A percentile compares a stretch with the other conserved stretches of the same genome.
Evolutionary conservation across 1,140 invertebrate genomes (phyloP).

Genomic region (Cotesia typhae): DNA sequence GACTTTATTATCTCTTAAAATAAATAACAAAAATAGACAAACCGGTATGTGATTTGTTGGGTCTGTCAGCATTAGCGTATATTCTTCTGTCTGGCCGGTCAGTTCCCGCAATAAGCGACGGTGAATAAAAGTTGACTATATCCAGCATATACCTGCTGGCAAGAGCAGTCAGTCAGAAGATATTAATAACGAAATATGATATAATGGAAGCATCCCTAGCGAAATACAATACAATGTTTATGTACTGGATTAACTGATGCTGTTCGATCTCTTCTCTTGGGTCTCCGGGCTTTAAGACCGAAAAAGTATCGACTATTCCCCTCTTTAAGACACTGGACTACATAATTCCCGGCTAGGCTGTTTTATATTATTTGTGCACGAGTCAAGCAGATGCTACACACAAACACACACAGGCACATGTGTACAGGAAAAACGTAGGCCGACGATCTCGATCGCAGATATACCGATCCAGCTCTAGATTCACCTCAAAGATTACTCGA

Average conservation of each 20-base stretch:
- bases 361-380: neutral
- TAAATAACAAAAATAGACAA: constrained; percentile 38
- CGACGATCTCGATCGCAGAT: constrained; percentile 50
- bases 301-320: constrained; percentile 53
- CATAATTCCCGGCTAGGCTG: constrained; percentile 37
- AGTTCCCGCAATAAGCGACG: constrained; percentile 29
- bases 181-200: constrained; percentile 68
- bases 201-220: constrained; percentile 62
- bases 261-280: constrained; percentile 44
- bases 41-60: constrained; percentile 50
- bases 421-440: constrained; percentile 38
- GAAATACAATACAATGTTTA: constrained; percentile 66
- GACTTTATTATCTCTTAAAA: neutral
- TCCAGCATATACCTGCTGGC: constrained; percentile 51
- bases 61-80: constrained; percentile 51
- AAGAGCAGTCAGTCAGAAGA: constrained; percentile 63
- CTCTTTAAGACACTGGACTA: constrained; percentile 39
- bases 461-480: constrained; percentile 48
- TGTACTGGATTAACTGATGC: constrained; percentile 61
- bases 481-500: constrained; percentile 36
- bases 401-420: too few relatives aligned
- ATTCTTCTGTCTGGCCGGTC: constrained; percentile 32
- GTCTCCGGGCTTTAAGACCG: constrained; percentile 35
- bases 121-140: constrained; percentile 56
- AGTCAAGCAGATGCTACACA: constrained; percentile 53